phyloP scores from a whole-genome alignment of 1,140 invertebrate species.

The Oscheius sp. region DNA sequence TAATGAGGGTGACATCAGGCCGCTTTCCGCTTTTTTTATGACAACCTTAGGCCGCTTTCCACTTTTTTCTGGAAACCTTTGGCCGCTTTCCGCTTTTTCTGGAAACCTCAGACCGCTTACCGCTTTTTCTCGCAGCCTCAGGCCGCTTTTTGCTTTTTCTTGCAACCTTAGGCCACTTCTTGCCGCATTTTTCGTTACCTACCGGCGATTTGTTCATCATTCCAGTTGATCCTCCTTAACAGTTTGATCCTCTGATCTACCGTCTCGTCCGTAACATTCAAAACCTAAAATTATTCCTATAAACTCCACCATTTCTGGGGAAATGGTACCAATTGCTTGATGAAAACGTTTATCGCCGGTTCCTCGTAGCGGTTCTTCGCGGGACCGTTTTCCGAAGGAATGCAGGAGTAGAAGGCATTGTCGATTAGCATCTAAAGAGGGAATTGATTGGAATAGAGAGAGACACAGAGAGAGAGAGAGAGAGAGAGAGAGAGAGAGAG shows the following conservation, averaged over 20 bases:
- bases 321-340: constrained; percentile 10
- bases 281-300: neutral
- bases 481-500: too few relatives aligned
- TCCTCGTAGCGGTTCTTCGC: constrained; percentile 20
- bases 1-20: too few relatives aligned
- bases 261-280: neutral
- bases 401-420: constrained; percentile 36
- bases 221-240: constrained; percentile 17
- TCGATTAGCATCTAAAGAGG: constrained; percentile 33
- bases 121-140: too few relatives aligned
- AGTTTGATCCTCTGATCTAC: constrained; percentile 11
- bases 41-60: too few relatives aligned
- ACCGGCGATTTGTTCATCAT: constrained; percentile 13
- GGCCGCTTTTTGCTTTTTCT: too few relatives aligned
- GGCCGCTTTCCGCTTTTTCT: too few relatives aligned
- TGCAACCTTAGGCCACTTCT: too few relatives aligned
- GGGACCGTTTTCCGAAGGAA: constrained; percentile 38
- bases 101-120: too few relatives aligned
- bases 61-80: too few relatives aligned
- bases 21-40: too few relatives aligned
- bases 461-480: neutral
- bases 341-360: constrained; percentile 29
- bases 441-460: neutral
- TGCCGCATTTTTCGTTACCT: neutral
- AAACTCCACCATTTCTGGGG: constrained; percentile 1